These are phyloP conservation scores for Rhinogobio ventralis DNA, from an alignment of 2,797 vertebrate genomes.

Conservation along the genomic window DNA sequence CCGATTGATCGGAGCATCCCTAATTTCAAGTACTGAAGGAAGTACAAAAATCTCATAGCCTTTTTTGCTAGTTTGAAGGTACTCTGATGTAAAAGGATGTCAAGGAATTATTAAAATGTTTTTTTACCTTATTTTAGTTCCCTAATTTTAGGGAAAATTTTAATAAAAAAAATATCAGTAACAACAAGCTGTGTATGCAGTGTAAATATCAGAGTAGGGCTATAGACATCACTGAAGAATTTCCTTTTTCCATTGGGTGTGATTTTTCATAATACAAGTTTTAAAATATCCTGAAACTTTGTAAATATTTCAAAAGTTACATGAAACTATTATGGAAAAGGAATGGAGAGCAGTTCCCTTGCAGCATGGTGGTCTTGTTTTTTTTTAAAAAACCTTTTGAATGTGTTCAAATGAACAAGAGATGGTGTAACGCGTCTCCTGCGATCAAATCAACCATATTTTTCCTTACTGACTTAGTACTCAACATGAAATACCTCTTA, in stretches of 20 bases:
- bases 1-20: not conserved
- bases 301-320: constrained; percentile 21
- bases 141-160: not conserved
- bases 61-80: constrained; percentile 27
- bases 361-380: constrained; percentile 22
- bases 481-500: constrained; percentile 62
- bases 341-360: not conserved
- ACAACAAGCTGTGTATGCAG: not conserved
- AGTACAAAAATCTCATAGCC: not conserved
- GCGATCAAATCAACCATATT: constrained; percentile 26
- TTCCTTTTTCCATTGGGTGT: constrained; percentile 16
- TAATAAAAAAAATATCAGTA: not conserved
- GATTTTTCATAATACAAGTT: not conserved
- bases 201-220: constrained; percentile 34
- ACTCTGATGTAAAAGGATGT: constrained; percentile 5
- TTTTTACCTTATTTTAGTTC: not conserved
- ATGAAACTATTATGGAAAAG: not conserved
- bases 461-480: constrained; percentile 18
- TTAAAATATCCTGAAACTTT: constrained; percentile 10
- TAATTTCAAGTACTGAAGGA: constrained; percentile 21
- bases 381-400: constrained; percentile 22
- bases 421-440: constrained; percentile 9
- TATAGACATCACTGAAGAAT: not conserved
- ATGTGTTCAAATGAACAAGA: constrained; percentile 40
- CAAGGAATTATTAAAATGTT: not conserved